Evolutionary conservation across 2,888 invertebrate species (phyloP).

Genomic region (Bibio marci): DNA sequence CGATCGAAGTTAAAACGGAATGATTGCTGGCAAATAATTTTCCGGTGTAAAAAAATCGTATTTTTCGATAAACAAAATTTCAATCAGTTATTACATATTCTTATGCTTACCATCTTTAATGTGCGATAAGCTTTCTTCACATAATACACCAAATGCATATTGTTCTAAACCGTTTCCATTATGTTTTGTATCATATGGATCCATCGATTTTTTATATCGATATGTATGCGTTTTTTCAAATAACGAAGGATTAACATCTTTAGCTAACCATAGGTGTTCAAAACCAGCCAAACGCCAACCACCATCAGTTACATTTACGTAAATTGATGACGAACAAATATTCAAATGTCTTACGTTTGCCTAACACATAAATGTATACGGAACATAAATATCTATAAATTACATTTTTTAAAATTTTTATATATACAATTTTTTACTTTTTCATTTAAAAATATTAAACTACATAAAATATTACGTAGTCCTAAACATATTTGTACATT

Average conservation of each 20-base stretch:
- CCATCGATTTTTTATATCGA: conserved; percentile 54
- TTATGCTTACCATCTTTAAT: conserved; percentile 42
- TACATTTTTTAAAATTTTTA: too few relatives aligned
- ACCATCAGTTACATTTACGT: conserved; percentile 61
- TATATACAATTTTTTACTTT: too few relatives aligned
- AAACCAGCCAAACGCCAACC: conserved; percentile 78
- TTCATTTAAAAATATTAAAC: conserved; percentile 67
- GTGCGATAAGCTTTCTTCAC: conserved; percentile 51
- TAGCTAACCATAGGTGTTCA: conserved; percentile 57
- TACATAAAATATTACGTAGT: conserved; percentile 61
- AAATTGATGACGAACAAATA: conserved; percentile 60
- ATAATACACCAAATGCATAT: conserved; percentile 59
- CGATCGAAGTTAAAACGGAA: too few relatives aligned
- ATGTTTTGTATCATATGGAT: conserved; percentile 44
- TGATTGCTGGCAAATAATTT: too few relatives aligned
- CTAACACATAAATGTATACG: conserved; percentile 31
- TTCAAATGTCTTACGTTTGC: conserved; percentile 70
- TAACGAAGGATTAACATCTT: conserved; percentile 45
- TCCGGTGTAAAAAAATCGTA: too few relatives aligned
- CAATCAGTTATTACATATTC: too few relatives aligned
- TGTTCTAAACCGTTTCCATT: conserved; percentile 47
- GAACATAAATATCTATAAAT: not conserved
- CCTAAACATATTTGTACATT: conserved; percentile 74
- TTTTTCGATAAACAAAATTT: too few relatives aligned
- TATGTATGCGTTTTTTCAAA: conserved; percentile 47